Conservation (phyloP, 1,140 invertebrate species). For the Scaptodrosophila lebanonensis region DNA sequence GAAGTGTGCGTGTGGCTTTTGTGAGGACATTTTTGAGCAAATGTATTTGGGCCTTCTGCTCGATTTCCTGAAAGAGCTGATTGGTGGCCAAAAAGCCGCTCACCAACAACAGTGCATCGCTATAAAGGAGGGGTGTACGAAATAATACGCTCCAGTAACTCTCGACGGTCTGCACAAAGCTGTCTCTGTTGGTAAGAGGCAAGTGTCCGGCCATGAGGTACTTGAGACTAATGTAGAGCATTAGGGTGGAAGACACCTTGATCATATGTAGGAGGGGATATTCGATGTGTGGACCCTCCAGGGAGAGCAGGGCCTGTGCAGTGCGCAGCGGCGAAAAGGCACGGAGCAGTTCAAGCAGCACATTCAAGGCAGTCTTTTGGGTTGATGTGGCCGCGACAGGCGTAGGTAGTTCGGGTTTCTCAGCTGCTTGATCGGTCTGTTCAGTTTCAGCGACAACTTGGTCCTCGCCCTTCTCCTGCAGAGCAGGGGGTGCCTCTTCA, state of each 20-base stretch:
- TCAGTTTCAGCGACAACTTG: no score
- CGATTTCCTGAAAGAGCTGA: constrained; percentile 79
- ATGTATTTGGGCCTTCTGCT: constrained; percentile 78
- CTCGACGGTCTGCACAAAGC: constrained; percentile 81
- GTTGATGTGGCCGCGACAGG: neutral
- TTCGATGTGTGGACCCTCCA: constrained; percentile 27
- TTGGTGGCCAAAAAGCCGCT: constrained; percentile 82
- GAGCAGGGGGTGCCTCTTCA: neutral
- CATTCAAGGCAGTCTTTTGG: neutral
- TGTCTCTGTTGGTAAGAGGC: constrained; percentile 81
- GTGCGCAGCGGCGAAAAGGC: constrained; percentile 79
- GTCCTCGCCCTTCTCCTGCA: neutral
- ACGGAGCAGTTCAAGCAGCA: constrained; percentile 66
- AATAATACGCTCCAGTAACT: constrained; percentile 79
- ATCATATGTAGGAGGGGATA: constrained; percentile 80
- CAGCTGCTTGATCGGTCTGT: neutral
- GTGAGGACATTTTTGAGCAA: constrained; percentile 80
- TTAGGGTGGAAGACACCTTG: constrained; percentile 79
- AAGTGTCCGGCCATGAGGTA: constrained; percentile 80
- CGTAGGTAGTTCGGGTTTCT: neutral
- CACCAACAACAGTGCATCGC: constrained; percentile 82
- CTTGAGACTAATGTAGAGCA: constrained; percentile 82
- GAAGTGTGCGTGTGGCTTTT: constrained; percentile 82
- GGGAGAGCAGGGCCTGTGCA: constrained; percentile 27
- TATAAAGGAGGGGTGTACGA: constrained; percentile 81